A percentile compares a stretch with the other conserved stretches of the same genome.
phyloP scores from a whole-genome alignment of 1,140 invertebrate genomes.

The Drosophila truncata region DNA sequence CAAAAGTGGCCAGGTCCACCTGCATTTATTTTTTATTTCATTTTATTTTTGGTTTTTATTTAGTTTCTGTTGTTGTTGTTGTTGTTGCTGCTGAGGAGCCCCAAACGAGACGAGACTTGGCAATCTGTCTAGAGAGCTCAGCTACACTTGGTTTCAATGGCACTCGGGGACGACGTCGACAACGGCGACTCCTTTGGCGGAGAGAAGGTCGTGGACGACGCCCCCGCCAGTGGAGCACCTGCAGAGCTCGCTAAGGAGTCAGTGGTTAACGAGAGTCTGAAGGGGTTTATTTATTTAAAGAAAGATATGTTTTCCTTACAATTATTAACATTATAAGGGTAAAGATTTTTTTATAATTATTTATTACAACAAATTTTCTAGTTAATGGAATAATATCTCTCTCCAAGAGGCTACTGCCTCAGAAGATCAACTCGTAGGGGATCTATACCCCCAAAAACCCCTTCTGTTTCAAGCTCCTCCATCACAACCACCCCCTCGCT shows the following conservation, averaged over 20 bases:
- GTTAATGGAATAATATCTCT: background rate
- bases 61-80: conserved; percentile 38
- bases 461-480: background rate
- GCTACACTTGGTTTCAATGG: conserved; percentile 76
- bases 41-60: conserved; percentile 31
- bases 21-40: conserved; percentile 55
- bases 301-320: no score
- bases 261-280: background rate
- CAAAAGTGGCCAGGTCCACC: conserved; percentile 67
- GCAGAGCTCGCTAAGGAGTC: background rate
- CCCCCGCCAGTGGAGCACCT: conserved; percentile 36
- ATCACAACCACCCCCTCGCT: background rate
- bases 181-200: conserved; percentile 55
- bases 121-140: conserved; percentile 82
- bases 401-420: conserved; percentile 9
- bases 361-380: background rate
- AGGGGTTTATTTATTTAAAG: accelerated
- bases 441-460: conserved; percentile 3
- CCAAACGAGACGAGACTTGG: conserved; percentile 71
- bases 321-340: no score
- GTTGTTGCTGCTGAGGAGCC: conserved; percentile 20
- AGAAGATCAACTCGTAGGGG: conserved; percentile 62
- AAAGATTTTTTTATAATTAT: no score
- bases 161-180: conserved; percentile 27
- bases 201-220: conserved; percentile 63